Conservation (phyloP, 2,797 vertebrate genomes). For the Holocentrus rufus region DNA sequence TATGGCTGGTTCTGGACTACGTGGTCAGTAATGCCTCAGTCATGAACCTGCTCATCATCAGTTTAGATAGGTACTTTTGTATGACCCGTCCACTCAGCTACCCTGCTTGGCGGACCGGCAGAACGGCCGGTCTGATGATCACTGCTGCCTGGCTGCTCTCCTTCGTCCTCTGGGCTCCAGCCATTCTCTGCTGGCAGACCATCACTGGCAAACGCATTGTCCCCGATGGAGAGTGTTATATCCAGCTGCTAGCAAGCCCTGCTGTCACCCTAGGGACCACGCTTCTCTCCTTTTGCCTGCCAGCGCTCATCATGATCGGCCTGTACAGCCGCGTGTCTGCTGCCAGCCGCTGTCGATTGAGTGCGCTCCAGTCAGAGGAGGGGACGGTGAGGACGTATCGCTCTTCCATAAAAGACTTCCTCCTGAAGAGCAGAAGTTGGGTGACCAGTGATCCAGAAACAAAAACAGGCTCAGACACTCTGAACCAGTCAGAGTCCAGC, state of each 20-base stretch:
- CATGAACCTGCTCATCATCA: conserved; percentile 93
- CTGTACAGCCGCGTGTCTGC: conserved; percentile 89
- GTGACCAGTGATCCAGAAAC: conserved; percentile 21
- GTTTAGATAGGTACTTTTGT: conserved; percentile 92
- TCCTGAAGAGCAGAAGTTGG: conserved; percentile 28
- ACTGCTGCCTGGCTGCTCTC: conserved; percentile 88
- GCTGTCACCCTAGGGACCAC: conserved; percentile 88
- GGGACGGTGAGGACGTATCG: background rate
- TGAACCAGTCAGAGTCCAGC: conserved; percentile 42
- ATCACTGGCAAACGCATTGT: conserved; percentile 81
- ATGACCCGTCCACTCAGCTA: conserved; percentile 90
- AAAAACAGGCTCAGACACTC: conserved; percentile 27
- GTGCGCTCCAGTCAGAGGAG: background rate
- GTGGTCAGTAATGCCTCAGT: conserved; percentile 89
- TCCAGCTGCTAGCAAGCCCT: conserved; percentile 88
- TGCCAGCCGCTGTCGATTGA: conserved; percentile 85
- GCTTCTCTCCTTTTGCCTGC: conserved; percentile 91
- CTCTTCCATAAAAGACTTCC: conserved; percentile 20
- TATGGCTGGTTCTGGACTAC: conserved; percentile 92
- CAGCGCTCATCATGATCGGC: conserved; percentile 88
- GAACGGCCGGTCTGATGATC: conserved; percentile 87
- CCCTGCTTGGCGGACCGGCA: conserved; percentile 83
- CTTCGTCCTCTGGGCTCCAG: conserved; percentile 89
- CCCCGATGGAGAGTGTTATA: conserved; percentile 85
- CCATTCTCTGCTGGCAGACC: conserved; percentile 92